phyloP scores from a whole-genome alignment of 1,140 invertebrate species.

The Sinonovacula constricta region DNA sequence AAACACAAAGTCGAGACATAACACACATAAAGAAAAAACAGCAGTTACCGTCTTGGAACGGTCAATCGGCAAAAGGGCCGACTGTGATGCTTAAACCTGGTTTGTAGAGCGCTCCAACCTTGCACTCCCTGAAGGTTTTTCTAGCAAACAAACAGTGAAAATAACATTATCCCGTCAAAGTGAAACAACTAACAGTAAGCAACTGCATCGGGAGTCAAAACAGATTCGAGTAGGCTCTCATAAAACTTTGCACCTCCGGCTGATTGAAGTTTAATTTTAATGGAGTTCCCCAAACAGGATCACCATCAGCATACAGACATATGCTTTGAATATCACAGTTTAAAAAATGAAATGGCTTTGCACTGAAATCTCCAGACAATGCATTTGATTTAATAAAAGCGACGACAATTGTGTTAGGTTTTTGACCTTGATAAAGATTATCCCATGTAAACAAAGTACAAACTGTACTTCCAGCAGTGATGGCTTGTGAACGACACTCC shows the following conservation, averaged over 20 bases:
- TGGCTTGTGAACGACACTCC: slow-evolving; percentile 28
- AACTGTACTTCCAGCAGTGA: slow-evolving; percentile 29
- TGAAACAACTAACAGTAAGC: too few species aligned
- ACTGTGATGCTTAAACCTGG: too few species aligned
- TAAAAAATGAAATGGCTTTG: slow-evolving; percentile 39
- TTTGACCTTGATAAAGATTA: slow-evolving; percentile 41
- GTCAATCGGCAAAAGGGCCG: too few species aligned
- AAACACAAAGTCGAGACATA: too few species aligned
- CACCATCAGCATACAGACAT: slow-evolving; percentile 35
- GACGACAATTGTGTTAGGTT: slow-evolving; percentile 30
- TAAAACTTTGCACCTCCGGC: slow-evolving; percentile 23
- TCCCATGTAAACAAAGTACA: slow-evolving; percentile 39
- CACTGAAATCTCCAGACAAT: slow-evolving; percentile 43
- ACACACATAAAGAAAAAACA: too few species aligned
- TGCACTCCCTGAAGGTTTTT: too few species aligned
- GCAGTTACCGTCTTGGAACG: too few species aligned
- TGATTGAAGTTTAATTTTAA: slow-evolving; percentile 38
- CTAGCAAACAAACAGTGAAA: too few species aligned
- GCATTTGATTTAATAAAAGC: too few species aligned
- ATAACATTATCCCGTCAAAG: too few species aligned
- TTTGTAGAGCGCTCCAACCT: too few species aligned
- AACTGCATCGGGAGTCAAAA: slow-evolving; percentile 13
- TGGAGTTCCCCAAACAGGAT: slow-evolving; percentile 15
- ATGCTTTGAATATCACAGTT: slow-evolving; percentile 37
- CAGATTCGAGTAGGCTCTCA: slow-evolving; percentile 29